phyloP scores from a whole-genome alignment of 1,140 invertebrate species.

The Lutraria rhynchaena region DNA sequence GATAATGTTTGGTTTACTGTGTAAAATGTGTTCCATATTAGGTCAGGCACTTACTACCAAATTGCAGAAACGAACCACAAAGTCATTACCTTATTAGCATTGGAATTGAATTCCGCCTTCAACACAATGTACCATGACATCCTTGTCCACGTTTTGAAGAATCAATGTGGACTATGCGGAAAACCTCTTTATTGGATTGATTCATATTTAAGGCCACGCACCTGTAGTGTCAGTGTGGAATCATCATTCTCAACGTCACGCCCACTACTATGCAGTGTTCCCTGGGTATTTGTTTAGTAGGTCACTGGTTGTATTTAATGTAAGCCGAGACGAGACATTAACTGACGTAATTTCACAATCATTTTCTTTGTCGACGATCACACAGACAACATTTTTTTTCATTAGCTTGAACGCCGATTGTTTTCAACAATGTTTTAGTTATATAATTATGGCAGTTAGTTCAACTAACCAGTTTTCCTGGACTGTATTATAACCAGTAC shows the following conservation, averaged over 20 bases:
- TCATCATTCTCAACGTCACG: neutral
- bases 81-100: conserved; percentile 30
- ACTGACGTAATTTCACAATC: neutral
- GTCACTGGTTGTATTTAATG: conserved; percentile 27
- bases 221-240: conserved; percentile 29
- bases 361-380: conserved; percentile 22
- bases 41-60: too few relatives aligned
- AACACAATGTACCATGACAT: conserved; percentile 44
- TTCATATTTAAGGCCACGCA: conserved; percentile 31
- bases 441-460: conserved; percentile 14
- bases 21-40: too few relatives aligned
- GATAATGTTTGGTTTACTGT: too few relatives aligned
- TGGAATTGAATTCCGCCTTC: conserved; percentile 40
- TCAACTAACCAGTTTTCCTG: too few relatives aligned
- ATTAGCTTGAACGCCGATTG: neutral
- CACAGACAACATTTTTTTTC: neutral
- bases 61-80: too few relatives aligned
- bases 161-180: conserved; percentile 7
- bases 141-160: neutral
- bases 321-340: conserved; percentile 37
- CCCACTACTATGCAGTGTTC: conserved; percentile 20
- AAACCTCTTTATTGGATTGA: conserved; percentile 28
- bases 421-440: neutral
- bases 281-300: conserved; percentile 30
- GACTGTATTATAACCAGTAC: too few relatives aligned